Percentiles rank a stretch among this genome's conserved stretches.
Conservation (phyloP, 2,113 vertebrate species). For the Muscicapa adusta region DNA sequence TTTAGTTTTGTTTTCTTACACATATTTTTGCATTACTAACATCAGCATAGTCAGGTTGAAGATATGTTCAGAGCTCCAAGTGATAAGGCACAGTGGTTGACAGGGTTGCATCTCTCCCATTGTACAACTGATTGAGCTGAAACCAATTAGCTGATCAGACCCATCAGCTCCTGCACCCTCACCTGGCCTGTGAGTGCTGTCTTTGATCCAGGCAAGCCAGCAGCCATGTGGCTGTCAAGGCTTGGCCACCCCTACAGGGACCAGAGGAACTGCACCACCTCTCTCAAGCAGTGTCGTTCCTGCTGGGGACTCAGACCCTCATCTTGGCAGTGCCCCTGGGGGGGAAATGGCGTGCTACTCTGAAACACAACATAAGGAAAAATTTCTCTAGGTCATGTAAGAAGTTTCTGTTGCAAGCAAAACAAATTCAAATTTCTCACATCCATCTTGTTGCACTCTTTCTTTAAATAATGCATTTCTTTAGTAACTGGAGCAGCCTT, state of each 20-base stretch:
- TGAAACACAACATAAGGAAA: neutral
- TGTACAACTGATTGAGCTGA: neutral
- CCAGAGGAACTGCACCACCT: neutral
- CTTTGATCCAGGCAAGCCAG: neutral
- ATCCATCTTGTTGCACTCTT: neutral
- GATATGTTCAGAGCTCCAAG: neutral
- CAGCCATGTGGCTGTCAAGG: neutral
- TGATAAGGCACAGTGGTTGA: neutral
- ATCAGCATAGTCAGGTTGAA: neutral
- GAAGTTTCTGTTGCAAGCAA: neutral
- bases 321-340: neutral
- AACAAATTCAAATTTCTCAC: neutral
- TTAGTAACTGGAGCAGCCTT: neutral
- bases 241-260: fast-evolving
- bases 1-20: neutral
- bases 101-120: neutral
- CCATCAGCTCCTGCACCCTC: neutral
- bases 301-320: neutral
- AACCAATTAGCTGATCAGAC: neutral
- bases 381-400: neutral
- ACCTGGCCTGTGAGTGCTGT: neutral
- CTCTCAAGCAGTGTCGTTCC: neutral
- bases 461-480: neutral
- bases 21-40: neutral
- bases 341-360: neutral